Percentiles rank a stretch among this genome's conserved stretches.
phyloP scores from a whole-genome alignment of 2,888 invertebrate genomes.

The Erebia ligea region DNA sequence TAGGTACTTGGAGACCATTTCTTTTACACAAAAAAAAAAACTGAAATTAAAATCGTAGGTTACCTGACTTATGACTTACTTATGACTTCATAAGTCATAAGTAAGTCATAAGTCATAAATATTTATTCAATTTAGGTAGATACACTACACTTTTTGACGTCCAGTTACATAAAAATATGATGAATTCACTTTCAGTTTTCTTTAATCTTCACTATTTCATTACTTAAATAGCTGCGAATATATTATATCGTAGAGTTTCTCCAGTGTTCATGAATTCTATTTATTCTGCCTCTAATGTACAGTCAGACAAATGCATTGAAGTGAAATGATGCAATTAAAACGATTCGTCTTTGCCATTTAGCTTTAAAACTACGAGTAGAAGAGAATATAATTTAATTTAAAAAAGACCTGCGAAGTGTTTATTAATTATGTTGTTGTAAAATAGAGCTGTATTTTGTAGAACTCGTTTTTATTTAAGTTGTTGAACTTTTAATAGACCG shows the following conservation, averaged over 20 bases:
- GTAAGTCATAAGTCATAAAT: too few relatives aligned
- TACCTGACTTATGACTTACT: too few relatives aligned
- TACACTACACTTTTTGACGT: too few relatives aligned
- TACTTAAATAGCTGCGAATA: background rate
- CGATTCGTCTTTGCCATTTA: constrained; percentile 12
- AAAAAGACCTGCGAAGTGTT: background rate
- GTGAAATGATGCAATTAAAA: constrained; percentile 15
- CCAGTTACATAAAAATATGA: too few relatives aligned
- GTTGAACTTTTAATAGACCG: background rate
- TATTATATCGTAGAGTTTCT: background rate
- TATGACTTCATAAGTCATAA: too few relatives aligned
- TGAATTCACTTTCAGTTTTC: too few relatives aligned
- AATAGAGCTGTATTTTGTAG: background rate
- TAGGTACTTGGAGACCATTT: too few relatives aligned
- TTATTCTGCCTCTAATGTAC: constrained; percentile 8
- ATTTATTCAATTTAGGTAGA: too few relatives aligned
- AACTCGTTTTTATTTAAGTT: background rate
- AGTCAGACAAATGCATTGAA: constrained; percentile 7
- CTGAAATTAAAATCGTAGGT: too few relatives aligned
- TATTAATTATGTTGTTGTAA: background rate
- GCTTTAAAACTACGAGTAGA: background rate
- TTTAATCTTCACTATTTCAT: too few relatives aligned
- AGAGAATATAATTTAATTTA: constrained; percentile 16
- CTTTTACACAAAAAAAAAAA: too few relatives aligned
- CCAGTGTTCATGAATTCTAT: background rate